Evolutionary conservation across 2,797 vertebrate genomes (phyloP), one percentile per base, ranked within the genome.

Genomic region (Crenuchus spilurus): DNA sequence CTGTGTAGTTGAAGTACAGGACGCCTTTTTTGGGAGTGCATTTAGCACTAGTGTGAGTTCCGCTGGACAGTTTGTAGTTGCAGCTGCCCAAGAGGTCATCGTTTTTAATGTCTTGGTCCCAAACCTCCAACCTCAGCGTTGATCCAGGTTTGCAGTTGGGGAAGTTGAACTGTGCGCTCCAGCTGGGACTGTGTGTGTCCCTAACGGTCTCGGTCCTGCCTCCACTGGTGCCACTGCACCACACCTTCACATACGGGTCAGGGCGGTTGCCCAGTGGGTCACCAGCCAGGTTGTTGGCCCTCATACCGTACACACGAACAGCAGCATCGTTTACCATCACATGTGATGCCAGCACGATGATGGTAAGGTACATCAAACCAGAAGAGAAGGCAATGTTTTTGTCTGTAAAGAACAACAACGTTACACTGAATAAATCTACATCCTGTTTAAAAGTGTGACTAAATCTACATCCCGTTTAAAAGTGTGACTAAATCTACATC

Each of bases 211-310:
- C 20, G 16, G 74, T 76, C 16, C 24, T 28, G 0, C 37, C 49
- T 1, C 54, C 46, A 30, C 3, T 49, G 33, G 10, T 2, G 2
- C 46, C 48, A 2, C 11, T 22, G 16, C 74, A 75, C 26, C 8
- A 63, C 18, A 70, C 16, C 74, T 44, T 76, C 46, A 63, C 10
- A 4, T 54, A 76, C 8, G 66, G 66, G 31, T 76, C 73, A 1
- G 74, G 58, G 0, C 41, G 9, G 39, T 76, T 76, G 13, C 61
- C 30, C 0, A 16, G 0, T 0, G 20, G 2, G 9, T 62, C 70
- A 4, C 55, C 57, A 0, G 41, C 1, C 13, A 72, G 44, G 57
- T 26, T 20, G 2, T 0, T 37, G 8, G 55, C 70, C 11, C 24
- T 0, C 1, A 61, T 9, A 6, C 9, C 10, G 16, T 3, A 18